Evolutionary conservation across 2,113 vertebrate genomes (phyloP).

Genomic region (Poecilia latipinna): DNA sequence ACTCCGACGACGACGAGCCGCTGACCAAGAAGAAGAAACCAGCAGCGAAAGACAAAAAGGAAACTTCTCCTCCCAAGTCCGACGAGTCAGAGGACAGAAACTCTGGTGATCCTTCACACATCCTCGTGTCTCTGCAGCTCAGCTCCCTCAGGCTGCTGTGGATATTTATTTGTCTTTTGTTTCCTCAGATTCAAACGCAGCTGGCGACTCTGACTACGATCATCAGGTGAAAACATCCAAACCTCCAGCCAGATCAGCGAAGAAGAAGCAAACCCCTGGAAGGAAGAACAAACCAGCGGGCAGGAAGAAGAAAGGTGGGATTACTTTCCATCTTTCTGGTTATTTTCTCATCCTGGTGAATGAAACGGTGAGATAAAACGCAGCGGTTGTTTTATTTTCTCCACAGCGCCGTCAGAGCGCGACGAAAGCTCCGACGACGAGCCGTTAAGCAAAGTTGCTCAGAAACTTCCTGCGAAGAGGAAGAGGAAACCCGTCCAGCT

Average conservation of each 20-base stretch:
- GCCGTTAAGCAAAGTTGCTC: conserved; percentile 25
- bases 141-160: background rate
- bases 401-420: conserved; percentile 10
- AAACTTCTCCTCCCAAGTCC: background rate
- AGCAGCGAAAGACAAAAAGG: background rate
- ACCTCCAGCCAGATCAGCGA: conserved; percentile 21
- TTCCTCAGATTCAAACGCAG: conserved; percentile 10
- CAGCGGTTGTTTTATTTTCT: background rate
- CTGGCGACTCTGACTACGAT: conserved; percentile 48
- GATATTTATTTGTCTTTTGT: background rate
- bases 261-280: conserved; percentile 26
- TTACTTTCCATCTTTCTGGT: background rate
- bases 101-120: background rate
- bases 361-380: no score
- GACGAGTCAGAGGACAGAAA: background rate
- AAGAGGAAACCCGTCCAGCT: background rate
- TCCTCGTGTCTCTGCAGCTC: background rate
- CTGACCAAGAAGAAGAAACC: background rate
- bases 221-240: conserved; percentile 41
- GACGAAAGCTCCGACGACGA: conserved; percentile 48
- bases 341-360: background rate
- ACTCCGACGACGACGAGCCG: background rate
- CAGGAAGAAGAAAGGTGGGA: conserved; percentile 49
- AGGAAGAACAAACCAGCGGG: conserved; percentile 24
- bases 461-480: conserved; percentile 18